These are phyloP conservation scores for Plectus sambesii DNA, from an alignment of 1,140 invertebrate genomes.

Conservation along the genomic window DNA sequence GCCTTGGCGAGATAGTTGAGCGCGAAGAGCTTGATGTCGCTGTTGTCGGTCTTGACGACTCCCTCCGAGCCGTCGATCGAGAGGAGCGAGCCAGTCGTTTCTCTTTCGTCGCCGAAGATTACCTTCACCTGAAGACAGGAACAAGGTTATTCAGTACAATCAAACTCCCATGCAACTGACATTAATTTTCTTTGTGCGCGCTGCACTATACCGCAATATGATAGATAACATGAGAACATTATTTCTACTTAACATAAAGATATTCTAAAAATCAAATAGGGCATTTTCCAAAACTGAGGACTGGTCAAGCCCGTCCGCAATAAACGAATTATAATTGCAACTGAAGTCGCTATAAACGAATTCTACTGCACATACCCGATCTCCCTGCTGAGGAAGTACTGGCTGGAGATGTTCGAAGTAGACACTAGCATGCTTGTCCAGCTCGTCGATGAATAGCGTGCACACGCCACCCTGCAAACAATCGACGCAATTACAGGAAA, in stretches of 20 bases:
- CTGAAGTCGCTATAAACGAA: too few species aligned
- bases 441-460: slow-evolving; percentile 69
- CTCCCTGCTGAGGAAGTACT: slow-evolving; percentile 66
- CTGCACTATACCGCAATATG: slow-evolving; percentile 68
- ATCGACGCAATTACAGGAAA: too few species aligned
- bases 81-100: slow-evolving; percentile 69
- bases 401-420: slow-evolving; percentile 74
- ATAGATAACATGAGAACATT: slow-evolving; percentile 61
- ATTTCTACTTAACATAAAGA: slow-evolving; percentile 15
- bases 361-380: slow-evolving; percentile 49
- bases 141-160: slow-evolving; percentile 6
- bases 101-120: slow-evolving; percentile 76
- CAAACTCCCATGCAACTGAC: too few species aligned
- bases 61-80: slow-evolving; percentile 72
- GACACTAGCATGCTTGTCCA: slow-evolving; percentile 72
- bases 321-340: too few species aligned
- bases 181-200: slow-evolving; percentile 59
- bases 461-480: slow-evolving; percentile 64
- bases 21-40: slow-evolving; percentile 61
- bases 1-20: slow-evolving; percentile 58
- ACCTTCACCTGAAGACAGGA: slow-evolving; percentile 62
- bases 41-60: slow-evolving; percentile 60
- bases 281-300: background rate
- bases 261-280: slow-evolving; percentile 1
- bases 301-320: too few species aligned